These are phyloP conservation scores for Helicolenus hilgendorfi DNA, from an alignment of 2,797 vertebrate genomes.

Conservation along the genomic window DNA sequence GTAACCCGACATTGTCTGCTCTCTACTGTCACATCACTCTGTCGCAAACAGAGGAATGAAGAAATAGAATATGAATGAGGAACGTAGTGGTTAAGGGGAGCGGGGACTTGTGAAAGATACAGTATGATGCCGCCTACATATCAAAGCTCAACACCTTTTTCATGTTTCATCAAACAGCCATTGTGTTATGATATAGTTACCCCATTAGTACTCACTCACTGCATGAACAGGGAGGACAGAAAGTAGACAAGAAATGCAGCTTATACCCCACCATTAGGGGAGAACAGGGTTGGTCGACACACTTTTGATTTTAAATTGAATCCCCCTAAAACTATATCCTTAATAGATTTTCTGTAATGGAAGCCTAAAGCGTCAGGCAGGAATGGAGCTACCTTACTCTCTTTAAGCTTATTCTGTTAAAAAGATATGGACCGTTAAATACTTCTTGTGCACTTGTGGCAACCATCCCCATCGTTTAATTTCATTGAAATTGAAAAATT, in stretches of 20 bases:
- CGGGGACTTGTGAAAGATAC: constrained; percentile 17
- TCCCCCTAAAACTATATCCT: too few relatives aligned
- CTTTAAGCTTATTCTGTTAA: too few relatives aligned
- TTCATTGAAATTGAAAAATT: too few relatives aligned
- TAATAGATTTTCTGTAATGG: too few relatives aligned
- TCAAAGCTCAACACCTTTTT: constrained; percentile 25
- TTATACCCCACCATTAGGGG: not conserved
- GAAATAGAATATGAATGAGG: constrained; percentile 68
- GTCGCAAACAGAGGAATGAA: constrained; percentile 64
- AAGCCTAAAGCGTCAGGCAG: too few relatives aligned
- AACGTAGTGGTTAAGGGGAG: constrained; percentile 9
- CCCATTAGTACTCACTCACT: not conserved
- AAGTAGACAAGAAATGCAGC: not conserved
- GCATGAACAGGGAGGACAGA: not conserved
- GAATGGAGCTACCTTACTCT: too few relatives aligned
- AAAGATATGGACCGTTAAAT: too few relatives aligned
- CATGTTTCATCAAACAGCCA: constrained; percentile 55
- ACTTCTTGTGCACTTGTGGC: too few relatives aligned
- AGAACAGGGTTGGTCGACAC: too few relatives aligned
- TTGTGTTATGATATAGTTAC: constrained; percentile 36
- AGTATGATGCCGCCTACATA: constrained; percentile 7
- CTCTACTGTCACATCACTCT: constrained; percentile 86
- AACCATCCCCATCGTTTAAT: too few relatives aligned
- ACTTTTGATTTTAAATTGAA: too few relatives aligned
- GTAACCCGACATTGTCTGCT: constrained; percentile 91